These are phyloP conservation scores for Aleadryas rufinucha DNA, from an alignment of 2,113 vertebrate genomes.

Conservation along the genomic window DNA sequence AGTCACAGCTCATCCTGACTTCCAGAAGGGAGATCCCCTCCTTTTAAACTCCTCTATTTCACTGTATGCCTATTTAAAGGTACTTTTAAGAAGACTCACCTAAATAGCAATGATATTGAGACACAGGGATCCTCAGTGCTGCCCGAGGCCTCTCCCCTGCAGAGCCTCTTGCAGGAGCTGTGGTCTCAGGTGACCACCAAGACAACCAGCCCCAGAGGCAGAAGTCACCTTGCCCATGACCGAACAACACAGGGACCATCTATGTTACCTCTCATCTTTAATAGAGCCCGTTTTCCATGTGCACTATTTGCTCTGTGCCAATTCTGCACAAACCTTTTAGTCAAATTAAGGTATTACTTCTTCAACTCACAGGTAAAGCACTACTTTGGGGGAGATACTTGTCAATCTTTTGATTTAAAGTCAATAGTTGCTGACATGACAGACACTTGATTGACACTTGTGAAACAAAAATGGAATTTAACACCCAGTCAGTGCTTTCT, in stretches of 20 bases:
- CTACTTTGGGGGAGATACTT: background rate
- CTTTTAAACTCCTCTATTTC: background rate
- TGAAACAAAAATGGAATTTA: background rate
- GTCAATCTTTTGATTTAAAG: background rate
- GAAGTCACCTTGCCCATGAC: background rate
- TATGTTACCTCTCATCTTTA: background rate
- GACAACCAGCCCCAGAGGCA: background rate
- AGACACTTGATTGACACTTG: background rate
- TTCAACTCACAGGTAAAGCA: background rate
- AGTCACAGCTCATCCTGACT: background rate
- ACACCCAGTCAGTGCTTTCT: background rate
- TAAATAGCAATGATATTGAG: background rate
- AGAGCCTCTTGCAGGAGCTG: background rate
- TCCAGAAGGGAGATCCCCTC: background rate
- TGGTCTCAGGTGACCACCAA: background rate
- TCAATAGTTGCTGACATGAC: background rate
- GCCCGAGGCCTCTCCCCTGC: background rate
- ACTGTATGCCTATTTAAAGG: background rate
- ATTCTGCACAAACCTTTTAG: background rate
- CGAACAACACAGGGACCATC: background rate
- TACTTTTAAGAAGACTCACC: background rate
- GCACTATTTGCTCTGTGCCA: background rate
- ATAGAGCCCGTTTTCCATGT: accelerated
- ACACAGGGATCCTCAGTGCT: background rate
- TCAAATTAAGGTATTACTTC: background rate